Conservation (phyloP, 2,888 invertebrate genomes). For the Perizoma affinitatum region DNA sequence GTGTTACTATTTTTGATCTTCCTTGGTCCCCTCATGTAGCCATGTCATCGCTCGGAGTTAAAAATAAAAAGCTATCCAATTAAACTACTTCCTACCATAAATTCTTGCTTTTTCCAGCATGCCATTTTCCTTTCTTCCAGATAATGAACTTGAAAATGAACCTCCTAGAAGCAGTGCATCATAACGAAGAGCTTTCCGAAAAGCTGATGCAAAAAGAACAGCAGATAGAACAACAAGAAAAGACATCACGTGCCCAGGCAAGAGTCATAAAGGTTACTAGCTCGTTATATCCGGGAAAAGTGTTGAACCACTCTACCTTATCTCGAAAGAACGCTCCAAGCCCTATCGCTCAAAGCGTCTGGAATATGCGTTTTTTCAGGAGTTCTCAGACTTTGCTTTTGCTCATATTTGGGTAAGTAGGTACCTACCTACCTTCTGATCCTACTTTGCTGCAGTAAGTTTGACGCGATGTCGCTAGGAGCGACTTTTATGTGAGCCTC, state of each 20-base stretch:
- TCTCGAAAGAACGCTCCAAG: conserved; percentile 8
- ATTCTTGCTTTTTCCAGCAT: no score
- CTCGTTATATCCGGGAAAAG: conserved; percentile 23
- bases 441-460: no score
- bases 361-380: no score
- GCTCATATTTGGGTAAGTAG: no score
- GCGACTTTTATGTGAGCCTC: conserved; percentile 2
- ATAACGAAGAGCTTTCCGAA: conserved; percentile 78
- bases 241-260: conserved; percentile 85
- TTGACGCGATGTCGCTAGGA: not conserved
- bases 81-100: no score
- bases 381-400: no score
- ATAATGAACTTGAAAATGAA: conserved; percentile 73
- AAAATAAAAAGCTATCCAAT: no score
- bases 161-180: conserved; percentile 71
- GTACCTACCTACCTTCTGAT: no score
- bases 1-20: no score
- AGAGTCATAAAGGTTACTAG: conserved; percentile 83
- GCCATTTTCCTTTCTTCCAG: conserved; percentile 42
- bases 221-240: conserved; percentile 84
- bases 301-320: conserved; percentile 1
- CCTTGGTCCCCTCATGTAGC: no score
- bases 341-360: not conserved
- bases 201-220: conserved; percentile 81
- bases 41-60: no score